Evolutionary conservation across 2,888 invertebrate genomes (phyloP).

Genomic region (Tachina lurida): DNA sequence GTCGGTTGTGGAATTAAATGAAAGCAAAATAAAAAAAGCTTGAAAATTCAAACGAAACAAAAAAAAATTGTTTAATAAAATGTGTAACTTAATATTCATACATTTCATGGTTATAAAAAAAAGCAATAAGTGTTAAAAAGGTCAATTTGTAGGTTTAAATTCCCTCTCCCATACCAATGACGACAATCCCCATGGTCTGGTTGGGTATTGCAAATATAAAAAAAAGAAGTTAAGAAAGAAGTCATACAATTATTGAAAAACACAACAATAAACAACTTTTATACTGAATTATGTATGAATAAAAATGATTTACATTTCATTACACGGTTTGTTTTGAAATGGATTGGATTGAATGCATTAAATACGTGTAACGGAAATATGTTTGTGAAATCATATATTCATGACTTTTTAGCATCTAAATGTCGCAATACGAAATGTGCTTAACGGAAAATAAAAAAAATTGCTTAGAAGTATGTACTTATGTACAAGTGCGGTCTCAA

Average conservation of each 20-base stretch:
- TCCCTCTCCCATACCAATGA: conserved; percentile 39
- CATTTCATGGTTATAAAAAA: conserved; percentile 63
- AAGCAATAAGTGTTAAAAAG: conserved; percentile 67
- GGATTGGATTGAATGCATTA: conserved; percentile 38
- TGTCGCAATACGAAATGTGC: neutral
- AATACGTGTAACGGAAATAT: conserved; percentile 66
- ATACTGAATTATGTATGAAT: conserved; percentile 55
- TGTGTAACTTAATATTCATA: conserved; percentile 71
- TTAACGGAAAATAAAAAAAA: neutral
- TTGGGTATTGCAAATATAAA: conserved; percentile 15
- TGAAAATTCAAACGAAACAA: conserved; percentile 21
- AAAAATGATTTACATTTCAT: conserved; percentile 32
- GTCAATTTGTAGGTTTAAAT: conserved; percentile 63
- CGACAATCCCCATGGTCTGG: conserved; percentile 3
- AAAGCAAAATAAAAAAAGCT: conserved; percentile 19
- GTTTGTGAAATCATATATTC: conserved; percentile 69
- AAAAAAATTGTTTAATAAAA: conserved; percentile 40
- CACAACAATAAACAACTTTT: conserved; percentile 55
- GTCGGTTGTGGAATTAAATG: conserved; percentile 57
- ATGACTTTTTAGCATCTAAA: conserved; percentile 45
- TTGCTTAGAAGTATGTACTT: neutral
- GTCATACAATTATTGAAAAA: conserved; percentile 67
- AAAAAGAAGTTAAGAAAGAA: conserved; percentile 57
- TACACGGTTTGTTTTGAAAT: conserved; percentile 18
- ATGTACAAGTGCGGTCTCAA: no score